Percentiles rank a stretch among this genome's conserved stretches.
phyloP scores from a whole-genome alignment of 1,140 invertebrate species.

The Dysdera silvatica region DNA sequence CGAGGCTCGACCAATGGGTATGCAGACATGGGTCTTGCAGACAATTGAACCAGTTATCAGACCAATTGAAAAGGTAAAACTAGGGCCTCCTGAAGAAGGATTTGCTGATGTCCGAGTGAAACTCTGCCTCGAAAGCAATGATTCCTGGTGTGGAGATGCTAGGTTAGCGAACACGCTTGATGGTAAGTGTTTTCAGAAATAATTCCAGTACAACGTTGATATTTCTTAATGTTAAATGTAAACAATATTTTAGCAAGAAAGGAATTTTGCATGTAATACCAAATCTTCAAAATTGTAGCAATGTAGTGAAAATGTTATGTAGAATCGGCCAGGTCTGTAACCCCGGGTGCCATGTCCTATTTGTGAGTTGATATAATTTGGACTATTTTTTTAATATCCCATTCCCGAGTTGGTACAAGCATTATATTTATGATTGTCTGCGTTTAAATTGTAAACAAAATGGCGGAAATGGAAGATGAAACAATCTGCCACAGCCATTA shows the following conservation, averaged over 20 bases:
- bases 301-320: too few relatives aligned
- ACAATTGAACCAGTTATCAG: constrained; percentile 24
- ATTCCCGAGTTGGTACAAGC: too few relatives aligned
- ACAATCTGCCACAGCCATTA: too few relatives aligned
- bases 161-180: constrained; percentile 31
- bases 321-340: too few relatives aligned
- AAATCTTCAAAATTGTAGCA: too few relatives aligned
- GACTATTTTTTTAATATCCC: too few relatives aligned
- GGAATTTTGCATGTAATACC: constrained; percentile 2
- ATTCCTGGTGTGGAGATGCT: constrained; percentile 66
- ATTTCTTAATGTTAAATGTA: background rate
- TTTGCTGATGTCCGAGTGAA: constrained; percentile 57
- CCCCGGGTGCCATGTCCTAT: too few relatives aligned
- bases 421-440: too few relatives aligned
- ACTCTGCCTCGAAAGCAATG: constrained; percentile 65
- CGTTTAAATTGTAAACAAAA: too few relatives aligned
- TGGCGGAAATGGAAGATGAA: too few relatives aligned
- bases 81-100: constrained; percentile 34
- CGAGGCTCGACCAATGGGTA: constrained; percentile 24
- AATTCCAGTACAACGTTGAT: background rate
- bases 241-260: background rate
- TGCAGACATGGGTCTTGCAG: constrained; percentile 29
- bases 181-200: constrained; percentile 9
- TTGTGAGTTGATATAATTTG: too few relatives aligned
- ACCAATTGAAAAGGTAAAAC: constrained; percentile 44